Percentiles rank a stretch among this genome's conserved stretches.
Conservation (phyloP, 2,888 invertebrate species). For the Strigamia crassipes region DNA sequence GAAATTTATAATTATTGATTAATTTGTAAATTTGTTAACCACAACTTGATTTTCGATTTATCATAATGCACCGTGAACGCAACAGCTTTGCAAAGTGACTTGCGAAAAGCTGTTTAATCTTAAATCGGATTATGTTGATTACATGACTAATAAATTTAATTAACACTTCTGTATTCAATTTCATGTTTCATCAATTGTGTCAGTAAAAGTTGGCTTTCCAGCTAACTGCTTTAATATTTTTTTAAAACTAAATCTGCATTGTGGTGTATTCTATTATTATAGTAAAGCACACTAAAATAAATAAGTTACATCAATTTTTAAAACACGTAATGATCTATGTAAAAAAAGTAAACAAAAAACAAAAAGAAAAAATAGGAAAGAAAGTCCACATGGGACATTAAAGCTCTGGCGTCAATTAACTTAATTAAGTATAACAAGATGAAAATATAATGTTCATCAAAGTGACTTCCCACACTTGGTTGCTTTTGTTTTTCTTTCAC, state of each 20-base stretch:
- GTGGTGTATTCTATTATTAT: background rate
- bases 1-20: too few species aligned
- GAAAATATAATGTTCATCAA: background rate
- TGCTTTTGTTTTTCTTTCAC: background rate
- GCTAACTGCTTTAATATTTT: background rate
- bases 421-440: slow-evolving; percentile 13
- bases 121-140: background rate
- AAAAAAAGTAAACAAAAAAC: background rate
- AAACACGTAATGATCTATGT: too few species aligned
- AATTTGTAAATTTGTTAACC: too few species aligned
- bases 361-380: too few species aligned
- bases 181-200: background rate
- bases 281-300: background rate
- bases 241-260: too few species aligned
- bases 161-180: background rate
- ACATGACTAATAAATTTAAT: background rate
- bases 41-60: background rate
- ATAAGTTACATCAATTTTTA: too few species aligned
- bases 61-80: background rate
- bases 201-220: background rate
- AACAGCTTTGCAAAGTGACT: background rate
- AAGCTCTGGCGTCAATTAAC: background rate
- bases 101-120: background rate
- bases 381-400: background rate
- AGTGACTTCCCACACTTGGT: background rate